These are phyloP conservation scores for Cetoscarus ocellatus DNA, from an alignment of 2,797 vertebrate genomes.

Conservation along the genomic window DNA sequence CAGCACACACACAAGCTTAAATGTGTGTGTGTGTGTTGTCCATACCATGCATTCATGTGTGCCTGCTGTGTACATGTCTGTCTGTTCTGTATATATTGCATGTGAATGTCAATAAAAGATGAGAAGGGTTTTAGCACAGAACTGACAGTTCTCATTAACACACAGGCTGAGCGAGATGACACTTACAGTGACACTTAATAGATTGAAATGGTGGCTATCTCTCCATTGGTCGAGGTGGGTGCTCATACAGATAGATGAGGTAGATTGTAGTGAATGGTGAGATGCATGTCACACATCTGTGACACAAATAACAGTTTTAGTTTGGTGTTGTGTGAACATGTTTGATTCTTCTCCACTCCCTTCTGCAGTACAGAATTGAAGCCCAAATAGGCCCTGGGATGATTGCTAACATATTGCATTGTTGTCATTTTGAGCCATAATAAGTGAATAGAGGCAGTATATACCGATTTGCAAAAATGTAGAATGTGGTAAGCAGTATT, in stretches of 20 bases:
- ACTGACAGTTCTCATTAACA: conserved; percentile 58
- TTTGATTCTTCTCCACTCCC: too few species aligned
- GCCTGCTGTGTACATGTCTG: not conserved
- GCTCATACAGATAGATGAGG: conserved; percentile 20
- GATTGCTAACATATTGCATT: too few species aligned
- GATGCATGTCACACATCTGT: conserved; percentile 10
- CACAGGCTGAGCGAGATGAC: conserved; percentile 35
- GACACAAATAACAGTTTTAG: conserved; percentile 30
- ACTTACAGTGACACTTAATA: conserved; percentile 41
- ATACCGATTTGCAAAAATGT: too few species aligned
- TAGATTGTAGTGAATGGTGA: conserved; percentile 13
- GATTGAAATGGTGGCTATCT: conserved; percentile 53
- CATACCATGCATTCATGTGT: not conserved
- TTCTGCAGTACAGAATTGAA: too few species aligned
- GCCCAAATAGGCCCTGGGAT: too few species aligned
- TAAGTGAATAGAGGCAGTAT: too few species aligned
- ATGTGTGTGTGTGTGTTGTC: not conserved
- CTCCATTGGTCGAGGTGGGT: conserved; percentile 10
- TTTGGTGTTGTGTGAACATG: not conserved
- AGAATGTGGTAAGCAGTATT: too few species aligned
- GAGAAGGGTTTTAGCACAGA: conserved; percentile 7
- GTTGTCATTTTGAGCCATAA: too few species aligned
- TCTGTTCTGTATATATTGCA: not conserved
- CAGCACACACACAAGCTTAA: not conserved
- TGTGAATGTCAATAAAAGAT: conserved; percentile 17